These are phyloP conservation scores for Darevskia mixta DNA, from an alignment of 2,797 vertebrate species.

Conservation along the genomic window DNA sequence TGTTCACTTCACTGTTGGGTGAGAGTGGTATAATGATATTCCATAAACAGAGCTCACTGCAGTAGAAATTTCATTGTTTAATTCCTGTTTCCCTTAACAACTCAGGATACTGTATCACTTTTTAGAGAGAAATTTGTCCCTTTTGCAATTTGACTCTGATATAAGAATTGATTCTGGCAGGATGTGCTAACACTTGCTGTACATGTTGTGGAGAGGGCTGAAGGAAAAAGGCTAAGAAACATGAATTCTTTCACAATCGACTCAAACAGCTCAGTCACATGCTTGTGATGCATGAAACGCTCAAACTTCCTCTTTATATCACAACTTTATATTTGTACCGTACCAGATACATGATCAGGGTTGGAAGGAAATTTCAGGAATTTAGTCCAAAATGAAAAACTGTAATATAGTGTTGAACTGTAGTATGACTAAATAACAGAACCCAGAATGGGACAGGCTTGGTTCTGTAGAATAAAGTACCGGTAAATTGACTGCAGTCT, in stretches of 20 bases:
- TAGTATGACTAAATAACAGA: background rate
- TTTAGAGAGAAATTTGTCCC: background rate
- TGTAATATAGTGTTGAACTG: background rate
- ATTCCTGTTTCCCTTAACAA: background rate
- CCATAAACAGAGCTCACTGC: background rate
- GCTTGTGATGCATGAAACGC: constrained; percentile 55
- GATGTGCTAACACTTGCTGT: background rate
- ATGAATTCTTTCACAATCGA: constrained; percentile 37
- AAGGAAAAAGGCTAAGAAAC: background rate
- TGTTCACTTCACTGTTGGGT: background rate
- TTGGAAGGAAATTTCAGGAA: constrained; percentile 8
- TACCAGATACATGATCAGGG: background rate
- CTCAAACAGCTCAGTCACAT: constrained; percentile 60
- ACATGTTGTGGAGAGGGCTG: background rate
- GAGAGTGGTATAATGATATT: too few species aligned
- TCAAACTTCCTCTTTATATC: constrained; percentile 60
- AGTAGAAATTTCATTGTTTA: background rate
- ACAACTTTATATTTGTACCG: background rate
- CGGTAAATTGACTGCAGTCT: background rate
- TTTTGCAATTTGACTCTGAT: background rate
- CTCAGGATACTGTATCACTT: too few species aligned
- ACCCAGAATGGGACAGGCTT: background rate
- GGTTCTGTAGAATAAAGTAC: background rate
- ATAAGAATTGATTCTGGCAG: background rate
- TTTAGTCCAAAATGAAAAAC: background rate